A percentile compares a stretch with the other conserved stretches of the same genome.
Evolutionary conservation across 92 coral and sea anemone species (phyloP).

Genomic region (Actinostola sp.): DNA sequence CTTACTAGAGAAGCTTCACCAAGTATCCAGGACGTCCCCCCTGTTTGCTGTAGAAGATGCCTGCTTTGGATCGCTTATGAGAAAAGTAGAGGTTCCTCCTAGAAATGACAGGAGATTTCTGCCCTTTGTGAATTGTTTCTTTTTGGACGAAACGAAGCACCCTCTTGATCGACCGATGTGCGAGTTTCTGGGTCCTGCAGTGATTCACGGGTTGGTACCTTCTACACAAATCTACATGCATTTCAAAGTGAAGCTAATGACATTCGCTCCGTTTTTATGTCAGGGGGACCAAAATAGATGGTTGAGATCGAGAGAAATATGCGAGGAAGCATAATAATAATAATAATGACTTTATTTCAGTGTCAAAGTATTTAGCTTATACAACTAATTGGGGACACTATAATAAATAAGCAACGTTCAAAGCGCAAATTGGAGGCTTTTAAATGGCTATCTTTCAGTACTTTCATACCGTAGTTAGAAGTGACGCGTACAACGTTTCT

Average conservation of each 20-base stretch:
- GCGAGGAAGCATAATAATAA: no score
- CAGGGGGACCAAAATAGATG: slow-evolving; percentile 32
- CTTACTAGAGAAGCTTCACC: slow-evolving; percentile 52
- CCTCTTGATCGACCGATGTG: slow-evolving; percentile 69
- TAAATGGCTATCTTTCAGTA: no score
- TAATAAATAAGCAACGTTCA: no score
- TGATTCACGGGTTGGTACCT: slow-evolving; percentile 64
- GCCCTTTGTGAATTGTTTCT: slow-evolving; percentile 70
- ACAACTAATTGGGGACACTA: no score
- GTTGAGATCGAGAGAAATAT: slow-evolving; percentile 22
- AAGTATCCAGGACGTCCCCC: slow-evolving; percentile 45
- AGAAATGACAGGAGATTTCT: slow-evolving; percentile 47
- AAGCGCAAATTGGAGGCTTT: no score
- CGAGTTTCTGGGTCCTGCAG: slow-evolving; percentile 71
- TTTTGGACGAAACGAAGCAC: not conserved
- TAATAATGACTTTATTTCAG: no score
- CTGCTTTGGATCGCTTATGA: slow-evolving; percentile 72
- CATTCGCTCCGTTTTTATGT: slow-evolving; percentile 68
- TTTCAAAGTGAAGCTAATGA: slow-evolving; percentile 70
- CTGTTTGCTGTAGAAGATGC: slow-evolving; percentile 83
- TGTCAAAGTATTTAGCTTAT: no score
- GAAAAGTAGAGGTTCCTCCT: slow-evolving; percentile 47
- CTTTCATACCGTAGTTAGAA: no score
- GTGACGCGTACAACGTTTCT: no score
- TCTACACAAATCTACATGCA: slow-evolving; percentile 66